phyloP scores from a whole-genome alignment of 1,140 invertebrate genomes.

The Colletes latitarsis region DNA sequence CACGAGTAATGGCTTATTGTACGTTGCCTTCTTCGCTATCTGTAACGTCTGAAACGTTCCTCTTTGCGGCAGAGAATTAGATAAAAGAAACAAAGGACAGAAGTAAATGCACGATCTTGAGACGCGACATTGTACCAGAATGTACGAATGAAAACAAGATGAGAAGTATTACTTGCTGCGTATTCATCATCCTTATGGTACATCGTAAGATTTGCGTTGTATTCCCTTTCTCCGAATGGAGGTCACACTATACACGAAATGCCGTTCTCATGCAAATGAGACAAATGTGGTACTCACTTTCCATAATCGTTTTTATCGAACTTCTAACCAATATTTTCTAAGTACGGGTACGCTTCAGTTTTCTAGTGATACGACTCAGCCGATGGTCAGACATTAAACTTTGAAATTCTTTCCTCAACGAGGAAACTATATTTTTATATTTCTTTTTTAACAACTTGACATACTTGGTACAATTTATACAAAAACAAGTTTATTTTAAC shows the following conservation, averaged over 20 bases:
- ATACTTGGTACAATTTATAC: not conserved
- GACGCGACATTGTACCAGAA: not conserved
- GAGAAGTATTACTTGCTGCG: not conserved
- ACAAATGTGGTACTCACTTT: not conserved
- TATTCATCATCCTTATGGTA: not conserved
- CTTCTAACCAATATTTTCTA: not conserved
- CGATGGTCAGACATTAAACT: not conserved
- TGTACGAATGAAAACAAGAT: not conserved
- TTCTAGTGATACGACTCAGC: conserved; percentile 11
- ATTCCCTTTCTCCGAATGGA: not conserved
- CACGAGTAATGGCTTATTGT: too few relatives aligned
- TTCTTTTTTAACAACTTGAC: not conserved
- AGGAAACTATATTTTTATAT: not conserved
- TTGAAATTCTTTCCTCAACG: not conserved
- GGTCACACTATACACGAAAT: not conserved
- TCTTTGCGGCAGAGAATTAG: not conserved
- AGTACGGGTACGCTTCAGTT: not conserved
- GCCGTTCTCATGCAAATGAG: not conserved
- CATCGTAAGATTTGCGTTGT: not conserved
- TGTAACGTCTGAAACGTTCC: not conserved
- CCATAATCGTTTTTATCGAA: not conserved
- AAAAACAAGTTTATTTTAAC: not conserved
- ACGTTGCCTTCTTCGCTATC: too few relatives aligned
- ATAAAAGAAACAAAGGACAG: conserved; percentile 1
- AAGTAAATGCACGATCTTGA: not conserved